Evolutionary conservation across 2,888 invertebrate genomes (phyloP), one percentile per base, ranked within the genome.

Genomic region (Sesia apiformis): DNA sequence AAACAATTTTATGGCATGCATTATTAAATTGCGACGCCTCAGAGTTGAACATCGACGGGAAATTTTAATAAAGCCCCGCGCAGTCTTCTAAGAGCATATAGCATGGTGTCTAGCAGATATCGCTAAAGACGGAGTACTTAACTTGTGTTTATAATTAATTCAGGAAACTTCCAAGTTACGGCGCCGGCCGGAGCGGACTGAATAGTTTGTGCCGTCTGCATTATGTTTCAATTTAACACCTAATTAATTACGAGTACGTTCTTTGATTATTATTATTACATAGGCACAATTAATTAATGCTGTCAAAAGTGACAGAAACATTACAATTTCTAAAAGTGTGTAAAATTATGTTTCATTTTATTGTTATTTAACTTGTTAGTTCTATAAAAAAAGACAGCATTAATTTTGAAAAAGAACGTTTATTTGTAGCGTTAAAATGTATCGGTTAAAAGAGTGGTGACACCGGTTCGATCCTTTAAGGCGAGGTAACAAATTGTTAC

Each of bases 101-200:
- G 40, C 40, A 40, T 40, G 40, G 40, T 40, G 40, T 50, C 39
- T 52, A 52, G 40, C 4, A 7, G 6, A 39, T 49, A 55, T 53
- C 52, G 51, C 41, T 40, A 54, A 59, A 51, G 56, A 67, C 62
- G 67, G 64, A 64, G 65, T 61, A 59, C 61, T 61, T 65, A 8
- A 66, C 66, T 67, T 69, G 69, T 70, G 68, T 72, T 68, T 72
- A 74, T 76, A 73, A 78, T 72, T 73, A 74, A 77, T 78, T 72
- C 74, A 74, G 63, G 60, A 57, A 63, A 67, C 60, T 64, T 68
- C 61, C 60, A 62, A 63, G 63, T 68, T 23, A 65, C 60, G 61
- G 23, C 23, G 23, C 23, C 23, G 23, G 23, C 23, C 23, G 23
- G 23, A 23, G 23, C 23, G 23, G 23, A 23, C 23, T 23, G 2